Conservation (phyloP, 2,888 invertebrate genomes). For the Anoncus sp. region DNA sequence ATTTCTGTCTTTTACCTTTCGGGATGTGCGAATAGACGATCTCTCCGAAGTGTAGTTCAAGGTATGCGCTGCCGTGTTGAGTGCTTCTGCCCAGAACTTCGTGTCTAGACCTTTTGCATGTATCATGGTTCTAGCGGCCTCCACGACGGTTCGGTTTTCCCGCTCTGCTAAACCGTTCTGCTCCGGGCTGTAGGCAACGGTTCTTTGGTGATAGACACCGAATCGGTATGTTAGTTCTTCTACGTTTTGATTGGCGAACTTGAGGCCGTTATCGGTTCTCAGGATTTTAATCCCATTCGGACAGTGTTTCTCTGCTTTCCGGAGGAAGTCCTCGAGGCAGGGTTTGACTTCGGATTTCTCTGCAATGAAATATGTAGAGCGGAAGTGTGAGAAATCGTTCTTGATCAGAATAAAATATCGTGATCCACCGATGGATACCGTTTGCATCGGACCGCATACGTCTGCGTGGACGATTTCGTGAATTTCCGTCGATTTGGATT, state of each 20-base stretch:
- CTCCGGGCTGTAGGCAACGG: conserved; percentile 53
- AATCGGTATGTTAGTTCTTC: conserved; percentile 19
- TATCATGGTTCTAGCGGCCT: conserved; percentile 52
- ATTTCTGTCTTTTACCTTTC: conserved; percentile 38
- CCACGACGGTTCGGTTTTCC: conserved; percentile 61
- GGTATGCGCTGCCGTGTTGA: conserved; percentile 37
- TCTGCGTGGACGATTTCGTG: conserved; percentile 31
- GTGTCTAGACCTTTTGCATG: conserved; percentile 51
- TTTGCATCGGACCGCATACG: conserved; percentile 30
- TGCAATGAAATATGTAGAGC: not conserved
- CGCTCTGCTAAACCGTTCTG: conserved; percentile 62
- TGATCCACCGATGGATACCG: not conserved
- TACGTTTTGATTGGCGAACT: conserved; percentile 48
- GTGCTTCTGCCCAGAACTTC: conserved; percentile 73
- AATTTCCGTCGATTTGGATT: not conserved
- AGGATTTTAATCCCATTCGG: conserved; percentile 9
- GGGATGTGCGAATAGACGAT: conserved; percentile 45
- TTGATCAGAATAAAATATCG: not conserved
- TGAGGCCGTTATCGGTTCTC: conserved; percentile 53
- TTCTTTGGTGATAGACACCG: conserved; percentile 52
- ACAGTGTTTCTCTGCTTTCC: not conserved
- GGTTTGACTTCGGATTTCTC: not conserved
- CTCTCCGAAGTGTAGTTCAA: conserved; percentile 50
- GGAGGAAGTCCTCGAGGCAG: not conserved
- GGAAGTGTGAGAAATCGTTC: conserved; percentile 7